phyloP scores from a whole-genome alignment of 2,113 vertebrate genomes.

The Pelecanus crispus region DNA sequence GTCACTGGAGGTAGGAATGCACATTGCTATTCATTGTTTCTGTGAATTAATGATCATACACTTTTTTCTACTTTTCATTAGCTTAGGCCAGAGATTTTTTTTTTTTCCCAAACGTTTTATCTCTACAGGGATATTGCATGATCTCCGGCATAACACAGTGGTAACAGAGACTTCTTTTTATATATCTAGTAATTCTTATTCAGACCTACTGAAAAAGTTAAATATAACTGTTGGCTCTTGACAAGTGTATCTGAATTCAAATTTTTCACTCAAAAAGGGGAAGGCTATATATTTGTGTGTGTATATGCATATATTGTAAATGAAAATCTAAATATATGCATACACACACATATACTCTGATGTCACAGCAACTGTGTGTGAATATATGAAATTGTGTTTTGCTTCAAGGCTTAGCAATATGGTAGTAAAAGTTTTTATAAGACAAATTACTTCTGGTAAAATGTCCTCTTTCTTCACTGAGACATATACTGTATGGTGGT shows the following conservation, averaged over 20 bases:
- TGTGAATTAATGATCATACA: neutral
- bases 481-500: neutral
- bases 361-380: neutral
- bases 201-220: neutral
- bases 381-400: neutral
- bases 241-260: neutral
- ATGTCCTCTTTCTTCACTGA: neutral
- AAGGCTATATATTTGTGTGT: neutral
- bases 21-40: neutral
- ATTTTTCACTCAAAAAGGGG: neutral
- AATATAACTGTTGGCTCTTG: neutral
- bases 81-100: neutral
- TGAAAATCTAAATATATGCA: neutral
- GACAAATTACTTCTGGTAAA: neutral
- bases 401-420: neutral
- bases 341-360: neutral
- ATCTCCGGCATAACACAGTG: neutral
- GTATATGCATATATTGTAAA: neutral
- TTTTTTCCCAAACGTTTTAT: neutral
- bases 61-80: neutral
- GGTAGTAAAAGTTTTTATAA: neutral
- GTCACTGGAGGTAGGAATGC: neutral
- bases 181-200: neutral
- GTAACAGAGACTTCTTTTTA: neutral
- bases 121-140: neutral